Evolutionary conservation across 2,888 invertebrate genomes (phyloP).

Genomic region (Parascotia fuliginaria): DNA sequence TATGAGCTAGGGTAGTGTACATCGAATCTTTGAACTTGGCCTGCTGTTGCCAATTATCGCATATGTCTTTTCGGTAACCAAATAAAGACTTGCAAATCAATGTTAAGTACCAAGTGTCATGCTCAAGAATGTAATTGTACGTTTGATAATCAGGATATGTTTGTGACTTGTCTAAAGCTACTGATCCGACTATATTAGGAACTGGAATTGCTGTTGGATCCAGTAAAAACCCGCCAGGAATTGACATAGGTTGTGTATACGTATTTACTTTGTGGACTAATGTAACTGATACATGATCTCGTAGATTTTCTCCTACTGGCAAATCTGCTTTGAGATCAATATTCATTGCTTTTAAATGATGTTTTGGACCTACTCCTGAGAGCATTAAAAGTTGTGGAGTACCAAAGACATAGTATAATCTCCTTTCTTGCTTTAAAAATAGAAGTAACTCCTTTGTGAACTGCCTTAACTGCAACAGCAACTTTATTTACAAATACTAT

Average conservation of each 20-base stretch:
- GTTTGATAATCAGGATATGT: constrained; percentile 22
- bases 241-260: constrained; percentile 1
- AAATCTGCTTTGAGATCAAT: constrained; percentile 15
- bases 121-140: constrained; percentile 18
- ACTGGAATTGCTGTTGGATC: constrained; percentile 24
- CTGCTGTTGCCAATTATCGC: constrained; percentile 52
- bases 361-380: constrained; percentile 19
- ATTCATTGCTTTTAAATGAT: constrained; percentile 14
- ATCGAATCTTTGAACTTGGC: constrained; percentile 19
- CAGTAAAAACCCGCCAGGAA: not conserved
- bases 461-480: constrained; percentile 24
- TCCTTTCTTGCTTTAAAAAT: constrained; percentile 28
- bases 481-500: constrained; percentile 21
- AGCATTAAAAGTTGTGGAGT: constrained; percentile 20
- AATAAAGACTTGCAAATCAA: constrained; percentile 13
- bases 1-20: no score
- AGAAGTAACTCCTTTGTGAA: constrained; percentile 11
- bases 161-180: constrained; percentile 18
- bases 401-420: constrained; percentile 24
- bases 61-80: constrained; percentile 18
- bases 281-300: constrained; percentile 12
- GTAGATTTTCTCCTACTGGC: constrained; percentile 26
- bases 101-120: constrained; percentile 28
- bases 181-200: constrained; percentile 26
- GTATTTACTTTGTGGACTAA: constrained; percentile 15